phyloP scores from a whole-genome alignment of 1,140 invertebrate species.

The Heliconius hewitsoni region DNA sequence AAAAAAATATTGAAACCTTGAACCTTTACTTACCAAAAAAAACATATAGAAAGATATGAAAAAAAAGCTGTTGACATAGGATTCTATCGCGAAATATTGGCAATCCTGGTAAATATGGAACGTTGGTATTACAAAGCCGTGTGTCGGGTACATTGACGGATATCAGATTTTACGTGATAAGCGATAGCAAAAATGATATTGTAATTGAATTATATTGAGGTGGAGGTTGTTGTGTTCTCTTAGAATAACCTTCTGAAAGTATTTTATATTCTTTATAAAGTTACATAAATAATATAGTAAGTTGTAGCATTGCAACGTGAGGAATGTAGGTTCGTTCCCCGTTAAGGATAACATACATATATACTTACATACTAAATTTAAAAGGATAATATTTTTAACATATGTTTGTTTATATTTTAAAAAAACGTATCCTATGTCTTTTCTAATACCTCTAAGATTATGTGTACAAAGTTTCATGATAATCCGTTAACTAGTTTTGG shows the following conservation, averaged over 20 bases:
- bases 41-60: constrained; percentile 21
- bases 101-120: constrained; percentile 30
- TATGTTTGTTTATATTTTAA: too few relatives aligned
- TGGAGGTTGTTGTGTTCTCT: not conserved
- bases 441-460: too few relatives aligned
- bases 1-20: constrained; percentile 6
- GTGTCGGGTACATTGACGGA: constrained; percentile 14
- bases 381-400: too few relatives aligned
- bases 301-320: too few relatives aligned
- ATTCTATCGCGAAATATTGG: constrained; percentile 23
- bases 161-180: constrained; percentile 17
- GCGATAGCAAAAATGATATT: constrained; percentile 15
- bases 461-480: too few relatives aligned
- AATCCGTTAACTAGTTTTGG: too few relatives aligned
- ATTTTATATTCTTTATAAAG: not conserved
- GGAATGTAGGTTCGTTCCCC: too few relatives aligned
- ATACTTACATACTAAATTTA: too few relatives aligned
- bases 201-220: not conserved
- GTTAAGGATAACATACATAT: too few relatives aligned
- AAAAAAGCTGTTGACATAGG: constrained; percentile 27
- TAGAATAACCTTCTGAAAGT: not conserved
- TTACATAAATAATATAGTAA: too few relatives aligned
- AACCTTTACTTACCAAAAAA: constrained; percentile 22
- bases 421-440: too few relatives aligned
- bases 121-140: constrained; percentile 3